Evolutionary conservation across 1,140 invertebrate species (phyloP).

Genomic region (Venustaconcha ellipsiformis): DNA sequence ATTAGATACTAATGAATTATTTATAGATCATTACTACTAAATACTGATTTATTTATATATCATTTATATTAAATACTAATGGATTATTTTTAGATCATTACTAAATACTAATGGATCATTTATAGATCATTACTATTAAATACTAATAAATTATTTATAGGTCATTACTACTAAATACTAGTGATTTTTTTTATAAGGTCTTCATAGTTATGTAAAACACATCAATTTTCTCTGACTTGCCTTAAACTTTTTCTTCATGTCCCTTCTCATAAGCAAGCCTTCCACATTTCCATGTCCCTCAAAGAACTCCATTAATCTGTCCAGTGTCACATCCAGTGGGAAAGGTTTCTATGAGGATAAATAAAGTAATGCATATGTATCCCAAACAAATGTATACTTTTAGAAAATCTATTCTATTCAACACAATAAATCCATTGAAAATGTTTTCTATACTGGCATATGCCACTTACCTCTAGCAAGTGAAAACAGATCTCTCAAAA

Average conservation of each 20-base stretch:
- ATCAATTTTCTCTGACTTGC: conserved; percentile 26
- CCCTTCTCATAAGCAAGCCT: conserved; percentile 76
- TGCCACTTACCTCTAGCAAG: too few relatives aligned
- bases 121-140: neutral
- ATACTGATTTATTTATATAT: neutral
- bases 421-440: too few relatives aligned
- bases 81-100: neutral
- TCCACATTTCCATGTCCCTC: conserved; percentile 79
- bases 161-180: neutral
- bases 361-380: neutral
- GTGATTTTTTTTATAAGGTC: neutral
- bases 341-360: conserved; percentile 81
- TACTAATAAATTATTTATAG: neutral
- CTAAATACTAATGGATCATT: neutral
- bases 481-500: too few relatives aligned
- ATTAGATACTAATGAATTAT: neutral
- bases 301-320: conserved; percentile 82
- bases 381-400: too few relatives aligned
- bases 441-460: too few relatives aligned
- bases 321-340: conserved; percentile 77
- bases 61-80: neutral
- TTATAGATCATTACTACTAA: neutral
- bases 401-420: too few relatives aligned
- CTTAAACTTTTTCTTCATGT: conserved; percentile 59
- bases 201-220: neutral